phyloP scores from a whole-genome alignment of 1,140 invertebrate species.

The Harlomillsia oculata region DNA sequence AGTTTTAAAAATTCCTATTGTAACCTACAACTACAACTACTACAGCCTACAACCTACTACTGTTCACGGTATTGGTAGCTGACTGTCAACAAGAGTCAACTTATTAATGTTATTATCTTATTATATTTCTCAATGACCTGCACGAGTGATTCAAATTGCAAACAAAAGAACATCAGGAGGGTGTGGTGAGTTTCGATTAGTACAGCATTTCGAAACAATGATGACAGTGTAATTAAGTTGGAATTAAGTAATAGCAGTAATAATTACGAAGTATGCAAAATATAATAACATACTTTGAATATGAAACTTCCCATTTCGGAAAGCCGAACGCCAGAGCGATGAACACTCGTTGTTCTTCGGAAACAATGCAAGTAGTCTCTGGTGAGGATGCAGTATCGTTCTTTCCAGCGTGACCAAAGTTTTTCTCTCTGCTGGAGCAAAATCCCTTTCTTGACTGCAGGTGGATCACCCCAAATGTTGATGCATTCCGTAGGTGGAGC shows the following conservation, averaged over 20 bases:
- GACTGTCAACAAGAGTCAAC: too few relatives aligned
- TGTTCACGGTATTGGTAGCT: too few relatives aligned
- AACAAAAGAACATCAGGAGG: too few relatives aligned
- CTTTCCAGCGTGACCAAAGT: conserved; percentile 59
- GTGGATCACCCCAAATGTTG: conserved; percentile 34
- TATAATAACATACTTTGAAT: conserved; percentile 48
- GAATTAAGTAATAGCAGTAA: neutral
- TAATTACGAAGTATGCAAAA: too few relatives aligned
- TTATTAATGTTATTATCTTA: too few relatives aligned
- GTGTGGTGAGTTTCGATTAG: too few relatives aligned
- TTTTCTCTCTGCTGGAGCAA: conserved; percentile 57
- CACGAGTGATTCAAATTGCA: too few relatives aligned
- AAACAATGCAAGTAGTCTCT: conserved; percentile 60
- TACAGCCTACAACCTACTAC: too few relatives aligned
- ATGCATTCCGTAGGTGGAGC: conserved; percentile 8
- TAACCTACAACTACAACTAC: too few relatives aligned
- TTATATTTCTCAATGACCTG: neutral
- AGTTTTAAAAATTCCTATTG: too few relatives aligned
- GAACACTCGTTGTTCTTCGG: conserved; percentile 45
- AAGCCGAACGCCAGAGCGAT: conserved; percentile 46
- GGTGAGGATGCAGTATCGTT: conserved; percentile 40
- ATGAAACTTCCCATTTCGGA: conserved; percentile 62
- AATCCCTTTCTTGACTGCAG: conserved; percentile 43
- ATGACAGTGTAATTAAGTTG: neutral
- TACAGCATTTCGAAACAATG: too few relatives aligned